Evolutionary conservation across 2,888 invertebrate species (phyloP).

Genomic region (Dasysyrphus albostriatus): DNA sequence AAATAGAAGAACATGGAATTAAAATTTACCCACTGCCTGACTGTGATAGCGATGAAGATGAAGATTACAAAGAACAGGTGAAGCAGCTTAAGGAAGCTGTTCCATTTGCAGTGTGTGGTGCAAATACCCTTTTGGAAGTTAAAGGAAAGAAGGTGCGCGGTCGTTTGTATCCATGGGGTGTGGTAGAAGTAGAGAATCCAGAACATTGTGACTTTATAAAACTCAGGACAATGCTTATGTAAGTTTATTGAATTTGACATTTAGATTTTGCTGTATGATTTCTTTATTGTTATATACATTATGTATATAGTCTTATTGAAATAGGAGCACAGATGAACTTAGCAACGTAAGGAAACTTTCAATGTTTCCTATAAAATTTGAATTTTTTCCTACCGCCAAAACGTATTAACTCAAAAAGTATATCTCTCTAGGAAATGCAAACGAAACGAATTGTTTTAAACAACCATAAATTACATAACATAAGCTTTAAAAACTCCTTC

Average conservation of each 20-base stretch:
- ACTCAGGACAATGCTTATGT: slow-evolving; percentile 97
- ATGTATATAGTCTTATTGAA: no score
- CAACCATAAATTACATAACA: no score
- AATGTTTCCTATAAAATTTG: no score
- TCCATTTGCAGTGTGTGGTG: slow-evolving; percentile 99
- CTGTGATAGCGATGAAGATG: slow-evolving; percentile 97
- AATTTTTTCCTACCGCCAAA: no score
- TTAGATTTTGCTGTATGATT: no score
- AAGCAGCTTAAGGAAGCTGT: slow-evolving; percentile 96
- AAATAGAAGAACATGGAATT: slow-evolving; percentile 95
- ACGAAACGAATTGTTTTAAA: no score
- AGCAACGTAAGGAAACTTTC: no score
- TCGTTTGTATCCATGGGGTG: slow-evolving; percentile 98
- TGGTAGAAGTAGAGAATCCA: slow-evolving; percentile 99
- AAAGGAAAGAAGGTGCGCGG: slow-evolving; percentile 97
- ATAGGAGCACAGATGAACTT: no score
- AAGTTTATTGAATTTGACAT: slow-evolving; percentile 77
- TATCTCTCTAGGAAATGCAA: no score
- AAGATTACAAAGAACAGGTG: slow-evolving; percentile 97
- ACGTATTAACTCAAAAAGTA: no score
- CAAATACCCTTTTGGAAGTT: slow-evolving; percentile 95
- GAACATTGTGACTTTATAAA: slow-evolving; percentile 99
- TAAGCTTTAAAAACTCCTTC: no score
- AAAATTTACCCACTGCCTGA: slow-evolving; percentile 98
- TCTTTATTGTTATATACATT: no score